Evolutionary conservation across 2,888 invertebrate species (phyloP).

Genomic region (Hanleya hanleyi): DNA sequence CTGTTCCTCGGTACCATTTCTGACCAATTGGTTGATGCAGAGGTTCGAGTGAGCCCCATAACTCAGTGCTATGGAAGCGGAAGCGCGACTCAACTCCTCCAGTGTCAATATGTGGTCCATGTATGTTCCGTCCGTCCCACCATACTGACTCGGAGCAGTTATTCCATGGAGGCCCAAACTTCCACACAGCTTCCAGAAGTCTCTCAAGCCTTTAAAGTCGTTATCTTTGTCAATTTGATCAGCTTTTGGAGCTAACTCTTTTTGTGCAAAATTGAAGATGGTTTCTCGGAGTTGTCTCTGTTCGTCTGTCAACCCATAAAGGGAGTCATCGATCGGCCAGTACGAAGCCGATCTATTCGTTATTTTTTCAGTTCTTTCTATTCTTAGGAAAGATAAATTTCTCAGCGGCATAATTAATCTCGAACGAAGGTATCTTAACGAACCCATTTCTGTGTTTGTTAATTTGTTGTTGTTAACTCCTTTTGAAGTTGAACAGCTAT

Average conservation of each 20-base stretch:
- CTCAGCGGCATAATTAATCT: too few species aligned
- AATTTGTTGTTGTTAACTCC: too few species aligned
- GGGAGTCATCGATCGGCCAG: constrained; percentile 91
- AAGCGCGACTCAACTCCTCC: constrained; percentile 95
- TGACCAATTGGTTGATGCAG: constrained; percentile 95
- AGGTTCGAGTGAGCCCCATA: constrained; percentile 99
- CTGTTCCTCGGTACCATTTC: constrained; percentile 93
- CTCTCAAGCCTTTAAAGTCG: constrained; percentile 81
- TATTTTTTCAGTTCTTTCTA: neutral
- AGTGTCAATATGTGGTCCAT: constrained; percentile 92
- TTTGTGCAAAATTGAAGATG: constrained; percentile 93
- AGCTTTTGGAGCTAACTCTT: constrained; percentile 95
- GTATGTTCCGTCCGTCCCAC: constrained; percentile 93
- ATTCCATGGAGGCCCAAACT: constrained; percentile 92
- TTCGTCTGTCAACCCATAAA: constrained; percentile 89
- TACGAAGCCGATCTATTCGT: constrained; percentile 43
- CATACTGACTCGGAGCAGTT: constrained; percentile 88
- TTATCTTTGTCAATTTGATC: constrained; percentile 92
- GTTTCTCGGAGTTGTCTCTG: constrained; percentile 91
- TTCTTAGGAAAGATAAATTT: too few species aligned
- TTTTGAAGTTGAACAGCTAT: too few species aligned
- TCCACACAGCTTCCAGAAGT: constrained; percentile 94
- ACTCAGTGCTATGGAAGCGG: constrained; percentile 85
- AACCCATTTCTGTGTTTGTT: too few species aligned
- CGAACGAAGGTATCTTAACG: too few species aligned